Evolutionary conservation across 2,113 vertebrate genomes (phyloP).

Genomic region (Anolis carolinensis): DNA sequence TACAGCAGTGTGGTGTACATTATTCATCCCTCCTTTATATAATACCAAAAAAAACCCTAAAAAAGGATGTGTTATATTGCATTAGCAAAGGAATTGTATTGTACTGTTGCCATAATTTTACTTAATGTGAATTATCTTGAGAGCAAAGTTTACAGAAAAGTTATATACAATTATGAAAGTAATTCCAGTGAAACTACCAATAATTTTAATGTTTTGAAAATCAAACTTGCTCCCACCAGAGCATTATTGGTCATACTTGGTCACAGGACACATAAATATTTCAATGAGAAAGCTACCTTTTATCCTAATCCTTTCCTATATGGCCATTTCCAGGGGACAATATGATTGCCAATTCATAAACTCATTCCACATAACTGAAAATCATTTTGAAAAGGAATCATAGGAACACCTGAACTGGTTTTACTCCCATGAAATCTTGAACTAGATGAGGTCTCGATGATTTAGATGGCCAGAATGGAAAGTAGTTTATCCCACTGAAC

Average conservation of each 20-base stretch:
- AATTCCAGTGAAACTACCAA: conserved; percentile 38
- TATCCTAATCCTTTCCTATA: neutral
- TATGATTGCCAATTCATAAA: neutral
- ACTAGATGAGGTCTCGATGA: neutral
- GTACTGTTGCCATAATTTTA: neutral
- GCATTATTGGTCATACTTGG: neutral
- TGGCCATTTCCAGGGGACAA: neutral
- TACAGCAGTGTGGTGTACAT: neutral
- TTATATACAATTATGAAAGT: neutral
- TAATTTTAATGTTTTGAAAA: conserved; percentile 38
- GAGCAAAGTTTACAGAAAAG: neutral
- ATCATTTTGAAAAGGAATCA: neutral
- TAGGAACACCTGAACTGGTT: neutral
- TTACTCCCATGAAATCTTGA: neutral
- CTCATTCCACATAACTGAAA: neutral
- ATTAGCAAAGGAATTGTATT: neutral
- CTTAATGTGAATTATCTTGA: neutral
- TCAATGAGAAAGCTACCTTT: conserved; percentile 12
- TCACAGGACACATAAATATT: conserved; percentile 12
- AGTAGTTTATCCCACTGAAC: neutral
- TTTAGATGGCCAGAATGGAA: neutral
- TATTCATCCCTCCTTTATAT: neutral
- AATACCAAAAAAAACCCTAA: neutral
- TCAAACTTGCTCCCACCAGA: neutral
- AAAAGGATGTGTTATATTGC: fast-evolving